Evolutionary conservation across 2,797 vertebrate genomes (phyloP), one percentile per base, ranked within the genome.

Genomic region (Sebastiscus tertius): DNA sequence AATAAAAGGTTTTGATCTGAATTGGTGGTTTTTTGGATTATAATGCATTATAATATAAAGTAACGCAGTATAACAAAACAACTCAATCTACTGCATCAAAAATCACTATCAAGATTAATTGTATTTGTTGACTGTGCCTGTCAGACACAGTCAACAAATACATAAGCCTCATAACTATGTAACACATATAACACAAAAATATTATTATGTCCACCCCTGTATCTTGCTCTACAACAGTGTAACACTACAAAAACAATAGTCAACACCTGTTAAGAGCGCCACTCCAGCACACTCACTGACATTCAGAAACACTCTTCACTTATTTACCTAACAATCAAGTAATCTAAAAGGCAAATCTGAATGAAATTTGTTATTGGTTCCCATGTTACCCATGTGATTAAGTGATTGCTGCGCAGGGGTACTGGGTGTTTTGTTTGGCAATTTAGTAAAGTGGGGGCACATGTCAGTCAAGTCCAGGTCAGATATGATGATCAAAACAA

Each of bases 401-500:
- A 79, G 66, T 80, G 89, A 91, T 87, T 93, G 85, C 75, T 70
- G 72, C 6, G 26, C 39, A 80, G 75, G 69, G 83, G 76, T 83
- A 55, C 59, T 66, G 81, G 84, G 89, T 88, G 88, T 93, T 92
- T 91, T 90, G 83, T 92, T 93, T 88, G 88, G 83, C 75, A 87
- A 93, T 93, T 92, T 78, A 72, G 91, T 92, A 89, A 93, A 94
- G 88, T 88, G 79, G 86, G 87, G 90, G 90, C 83, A 87, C 90
- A 92, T 92, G 94, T 93, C 95, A 95, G 93, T 95, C 93, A 95
- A 93, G 89, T 87, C 87, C 89, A 88, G 92, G 93, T 93, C 88
- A 91, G 86, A 94, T 84, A 87, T 88, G 79, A 89, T 79, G 87
- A 91, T 94, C 91, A 94, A 94, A 95, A 94, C 90, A 94, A 95